These are phyloP conservation scores for Dreissena rostriformis DNA, from an alignment of 1,140 invertebrate species.

Conservation along the genomic window DNA sequence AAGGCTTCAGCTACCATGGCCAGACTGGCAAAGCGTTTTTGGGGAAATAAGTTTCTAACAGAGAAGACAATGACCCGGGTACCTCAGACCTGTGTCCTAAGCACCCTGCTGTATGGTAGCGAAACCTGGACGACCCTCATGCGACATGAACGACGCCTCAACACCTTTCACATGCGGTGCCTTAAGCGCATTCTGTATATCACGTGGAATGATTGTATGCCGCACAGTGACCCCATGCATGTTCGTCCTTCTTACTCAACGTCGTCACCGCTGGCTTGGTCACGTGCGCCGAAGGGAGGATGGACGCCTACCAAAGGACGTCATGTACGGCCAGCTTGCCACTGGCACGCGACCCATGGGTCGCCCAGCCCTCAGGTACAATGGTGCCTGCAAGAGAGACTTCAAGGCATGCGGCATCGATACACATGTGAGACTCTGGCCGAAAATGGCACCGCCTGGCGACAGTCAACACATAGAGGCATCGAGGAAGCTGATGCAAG, in stretches of 20 bases:
- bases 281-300: conserved; percentile 13
- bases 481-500: background rate
- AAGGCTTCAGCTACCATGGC: background rate
- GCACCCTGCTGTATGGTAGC: conserved; percentile 39
- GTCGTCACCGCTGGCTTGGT: conserved; percentile 19
- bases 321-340: conserved; percentile 9
- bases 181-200: conserved; percentile 21
- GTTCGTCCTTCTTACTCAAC: too few species aligned
- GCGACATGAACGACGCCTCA: conserved; percentile 39
- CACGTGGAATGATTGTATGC: conserved; percentile 27
- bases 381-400: conserved; percentile 7
- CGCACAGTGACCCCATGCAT: conserved; percentile 22
- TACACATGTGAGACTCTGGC: background rate
- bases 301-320: background rate
- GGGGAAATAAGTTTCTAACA: conserved; percentile 38
- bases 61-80: conserved; percentile 27
- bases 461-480: background rate
- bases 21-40: conserved; percentile 35
- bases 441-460: background rate
- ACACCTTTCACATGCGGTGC: conserved; percentile 52
- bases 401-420: background rate
- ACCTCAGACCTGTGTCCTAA: too few species aligned
- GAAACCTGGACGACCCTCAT: conserved; percentile 50
- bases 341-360: background rate
- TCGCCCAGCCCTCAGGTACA: conserved; percentile 4